Base-by-base conservation (phyloP, 2,888 invertebrate genomes). In the Drymonia ruficornis region DNA sequence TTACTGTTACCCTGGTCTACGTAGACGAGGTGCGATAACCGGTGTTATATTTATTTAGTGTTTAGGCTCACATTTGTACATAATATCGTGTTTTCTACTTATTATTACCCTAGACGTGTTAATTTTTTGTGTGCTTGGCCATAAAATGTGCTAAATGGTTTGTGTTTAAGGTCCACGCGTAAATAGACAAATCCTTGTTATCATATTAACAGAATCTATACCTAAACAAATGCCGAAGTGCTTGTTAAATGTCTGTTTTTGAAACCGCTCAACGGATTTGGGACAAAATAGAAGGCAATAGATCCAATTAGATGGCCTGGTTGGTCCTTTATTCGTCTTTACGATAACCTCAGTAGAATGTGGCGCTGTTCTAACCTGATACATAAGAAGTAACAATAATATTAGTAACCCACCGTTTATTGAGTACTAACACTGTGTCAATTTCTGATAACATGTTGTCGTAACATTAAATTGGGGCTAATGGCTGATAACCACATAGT, bases 401-500 rank as follows among this genome's bases (percentile, higher is more conserved):
- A 23, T 6, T 7, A 23, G 7, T 23, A 23, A 23, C 23, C 2
- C 23, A 23, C 23, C 1, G 23, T 23, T 23, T 36, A 36, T 36
- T 34, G 9, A 34, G 18, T 18, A 40, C 12, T 5, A 29, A 42
- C 45, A 43, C 11, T 38, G 44, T 50, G 45, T 45, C 16, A 19
- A 54, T 48, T 61, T 52, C 52, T 31, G 52, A 61, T 62, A 55
- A 16, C 50, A 50, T 61, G 62, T 67, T 67, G 55, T 56, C 49
- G 58, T 53, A 54, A 56, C 57, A 58, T 54, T 44, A 51, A 68
- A 80, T 64, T 62, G 67, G 63, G 80, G 78, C 60, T 65, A 74
- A 51, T 65, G 68, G 59, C 76, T 74, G 86, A 86, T 86, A 84
- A 76, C 54, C 50, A 56, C 70, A 47, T 74, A 59, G 73, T 66